Evolutionary conservation across 2,888 invertebrate genomes (phyloP), one percentile per base, ranked within the genome.

Genomic region (Polylopha cassiicola): DNA sequence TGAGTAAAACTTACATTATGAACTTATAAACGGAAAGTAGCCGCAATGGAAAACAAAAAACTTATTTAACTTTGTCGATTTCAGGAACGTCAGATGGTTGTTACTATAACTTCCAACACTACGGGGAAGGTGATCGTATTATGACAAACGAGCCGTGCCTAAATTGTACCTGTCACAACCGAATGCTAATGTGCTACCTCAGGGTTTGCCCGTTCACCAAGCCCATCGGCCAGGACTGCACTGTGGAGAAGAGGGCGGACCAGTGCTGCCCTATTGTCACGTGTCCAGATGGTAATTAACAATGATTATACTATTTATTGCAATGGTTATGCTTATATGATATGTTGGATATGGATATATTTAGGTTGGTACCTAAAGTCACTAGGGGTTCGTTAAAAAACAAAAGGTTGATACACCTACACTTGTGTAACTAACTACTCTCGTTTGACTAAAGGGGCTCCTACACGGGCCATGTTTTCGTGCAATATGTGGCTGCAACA

Each of bases 151-250:
- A 97, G 76, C 96, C 97, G 56, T 97, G 97, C 77, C 88, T 97
- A 51, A 97, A 97, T 84, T 97, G 97, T 82, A 97, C 97, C 53
- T 97, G 97, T 78, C 95, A 95, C 87, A 95, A 95, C 69, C 91
- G 92, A 68, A 96, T 96, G 95, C 89, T 97, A 47, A 96, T 97
- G 96, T 97, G 97, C 75, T 97, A 95, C 82, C 88, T 97, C 55
- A 87, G 95, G 66, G 95, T 97, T 14, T 97, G 97, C 67, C 97
- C 97, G 22, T 97, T 95, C 85, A 95, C 95, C 24, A 96, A 96
- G 75, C 93, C 95, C 11, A 95, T 97, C 60, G 96, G 96, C 48
- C 94, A 95, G 70, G 93, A 96, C 72, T 97, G 97, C 73, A 92
- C 90, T 33, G 91, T 95, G 20, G 95, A 95, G 73, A 96, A 95